Conservation (phyloP, 2,888 invertebrate species). For the Drosophila demipolita region DNA sequence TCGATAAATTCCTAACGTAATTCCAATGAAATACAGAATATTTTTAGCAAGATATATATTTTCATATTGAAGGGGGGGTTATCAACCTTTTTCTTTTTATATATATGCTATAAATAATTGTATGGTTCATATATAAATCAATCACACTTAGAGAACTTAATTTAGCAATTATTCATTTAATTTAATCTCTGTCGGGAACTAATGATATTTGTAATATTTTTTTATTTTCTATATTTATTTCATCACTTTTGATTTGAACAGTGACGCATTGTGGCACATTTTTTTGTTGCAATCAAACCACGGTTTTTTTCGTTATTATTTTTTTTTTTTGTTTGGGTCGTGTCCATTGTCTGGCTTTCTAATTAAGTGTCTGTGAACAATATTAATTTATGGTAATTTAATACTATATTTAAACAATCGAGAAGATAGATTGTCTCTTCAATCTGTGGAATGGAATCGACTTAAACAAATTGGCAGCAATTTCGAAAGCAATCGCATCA, state of each 20-base stretch:
- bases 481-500: constrained; percentile 15
- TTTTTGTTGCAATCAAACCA: neutral
- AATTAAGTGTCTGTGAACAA: constrained; percentile 64
- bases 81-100: too few species aligned
- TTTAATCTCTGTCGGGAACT: neutral
- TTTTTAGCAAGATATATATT: neutral
- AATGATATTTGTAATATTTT: neutral
- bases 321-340: neutral
- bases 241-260: neutral
- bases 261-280: neutral
- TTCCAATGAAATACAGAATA: neutral
- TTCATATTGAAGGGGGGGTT: neutral
- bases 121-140: neutral
- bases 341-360: constrained; percentile 57
- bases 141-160: neutral
- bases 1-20: neutral
- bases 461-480: constrained; percentile 63
- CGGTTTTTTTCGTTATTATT: constrained; percentile 15
- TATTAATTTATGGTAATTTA: constrained; percentile 76
- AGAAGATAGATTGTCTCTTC: constrained; percentile 26
- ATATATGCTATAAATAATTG: neutral
- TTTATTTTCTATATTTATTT: neutral
- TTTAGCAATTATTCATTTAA: neutral
- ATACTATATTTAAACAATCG: constrained; percentile 49
- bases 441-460: constrained; percentile 46